phyloP scores from a whole-genome alignment of 2,888 invertebrate species.

The Lumbricus terrestris region DNA sequence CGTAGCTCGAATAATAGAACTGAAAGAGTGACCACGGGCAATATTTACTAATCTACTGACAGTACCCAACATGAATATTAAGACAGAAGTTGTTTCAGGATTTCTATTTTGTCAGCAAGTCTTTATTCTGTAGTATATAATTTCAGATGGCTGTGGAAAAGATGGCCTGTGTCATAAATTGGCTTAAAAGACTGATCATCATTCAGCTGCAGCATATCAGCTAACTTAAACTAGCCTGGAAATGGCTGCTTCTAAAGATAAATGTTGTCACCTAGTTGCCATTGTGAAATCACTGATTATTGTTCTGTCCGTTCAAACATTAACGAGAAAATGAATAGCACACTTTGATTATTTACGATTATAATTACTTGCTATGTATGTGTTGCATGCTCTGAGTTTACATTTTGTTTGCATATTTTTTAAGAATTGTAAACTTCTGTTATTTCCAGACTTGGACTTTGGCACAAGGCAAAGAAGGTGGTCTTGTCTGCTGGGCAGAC shows the following conservation, averaged over 20 bases:
- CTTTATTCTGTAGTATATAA: not conserved
- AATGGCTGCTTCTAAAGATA: not conserved
- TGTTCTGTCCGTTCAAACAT: not conserved
- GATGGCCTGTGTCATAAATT: not conserved
- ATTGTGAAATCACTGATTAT: not conserved
- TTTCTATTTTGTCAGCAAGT: not conserved
- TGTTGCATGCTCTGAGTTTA: not conserved
- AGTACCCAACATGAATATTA: not conserved
- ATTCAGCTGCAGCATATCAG: not conserved
- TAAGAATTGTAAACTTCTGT: not conserved
- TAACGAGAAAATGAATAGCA: not conserved
- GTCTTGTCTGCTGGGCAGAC: constrained; percentile 86
- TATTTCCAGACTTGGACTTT: constrained; percentile 65
- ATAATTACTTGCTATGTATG: not conserved
- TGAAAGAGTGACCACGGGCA: too few relatives aligned
- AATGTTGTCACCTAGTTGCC: not conserved
- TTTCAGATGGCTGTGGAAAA: not conserved
- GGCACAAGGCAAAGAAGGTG: constrained; percentile 95
- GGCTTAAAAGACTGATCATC: not conserved
- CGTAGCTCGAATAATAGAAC: too few relatives aligned
- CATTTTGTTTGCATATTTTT: not conserved
- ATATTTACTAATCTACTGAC: too few relatives aligned
- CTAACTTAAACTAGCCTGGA: not conserved
- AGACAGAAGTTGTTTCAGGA: not conserved
- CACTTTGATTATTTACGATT: not conserved